Conservation (phyloP, 2,888 invertebrate species). For the Lochmaea capreae region DNA sequence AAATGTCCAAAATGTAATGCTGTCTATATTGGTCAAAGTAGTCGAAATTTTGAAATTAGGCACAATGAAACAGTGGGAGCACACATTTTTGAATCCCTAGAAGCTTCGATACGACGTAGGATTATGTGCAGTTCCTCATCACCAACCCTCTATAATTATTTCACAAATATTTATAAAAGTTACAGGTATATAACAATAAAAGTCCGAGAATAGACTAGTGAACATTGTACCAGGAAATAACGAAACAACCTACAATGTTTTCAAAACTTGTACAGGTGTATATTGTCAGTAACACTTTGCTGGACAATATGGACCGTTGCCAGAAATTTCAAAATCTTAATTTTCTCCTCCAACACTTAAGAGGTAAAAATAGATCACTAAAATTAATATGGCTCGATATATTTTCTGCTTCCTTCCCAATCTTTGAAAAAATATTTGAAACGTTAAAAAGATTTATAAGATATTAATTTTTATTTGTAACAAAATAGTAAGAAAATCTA, state of each 20-base stretch:
- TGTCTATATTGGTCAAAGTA: too few species aligned
- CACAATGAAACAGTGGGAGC: too few species aligned
- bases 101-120: too few species aligned
- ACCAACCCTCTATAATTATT: too few species aligned
- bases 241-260: slow-evolving; percentile 1
- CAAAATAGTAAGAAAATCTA: too few species aligned
- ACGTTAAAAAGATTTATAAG: not conserved
- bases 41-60: too few species aligned
- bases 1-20: too few species aligned
- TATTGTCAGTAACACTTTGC: slow-evolving; percentile 19
- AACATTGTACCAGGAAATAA: slow-evolving; percentile 18
- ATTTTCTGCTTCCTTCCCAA: slow-evolving; percentile 8
- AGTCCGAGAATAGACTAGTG: not conserved
- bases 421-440: not conserved
- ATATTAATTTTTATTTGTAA: not conserved
- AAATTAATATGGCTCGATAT: slow-evolving; percentile 15
- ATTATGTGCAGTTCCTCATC: too few species aligned
- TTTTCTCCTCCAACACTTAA: slow-evolving; percentile 24
- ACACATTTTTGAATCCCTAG: too few species aligned
- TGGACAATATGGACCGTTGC: slow-evolving; percentile 32
- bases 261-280: slow-evolving; percentile 35
- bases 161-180: too few species aligned
- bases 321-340: slow-evolving; percentile 31
- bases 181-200: not conserved
- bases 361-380: slow-evolving; percentile 26